Base-by-base conservation (phyloP, 1,140 invertebrate genomes). In the Drosophila nigromelanica region DNA sequence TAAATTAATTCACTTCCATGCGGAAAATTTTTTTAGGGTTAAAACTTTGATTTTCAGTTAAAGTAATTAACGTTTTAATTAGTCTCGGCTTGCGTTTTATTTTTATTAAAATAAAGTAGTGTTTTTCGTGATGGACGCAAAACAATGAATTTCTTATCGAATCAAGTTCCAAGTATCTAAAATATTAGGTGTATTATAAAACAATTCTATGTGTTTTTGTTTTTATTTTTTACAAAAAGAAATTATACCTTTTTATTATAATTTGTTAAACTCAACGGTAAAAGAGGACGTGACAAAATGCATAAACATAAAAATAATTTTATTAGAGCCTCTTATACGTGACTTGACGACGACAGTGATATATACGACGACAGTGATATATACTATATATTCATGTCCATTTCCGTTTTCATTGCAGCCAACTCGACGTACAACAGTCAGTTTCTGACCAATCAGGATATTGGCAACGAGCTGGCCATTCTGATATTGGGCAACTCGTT, bases 381-480 rank as follows among this genome's bases (percentile, higher is more conserved):
- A n/a, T n/a, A n/a, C n/a, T n/a, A n/a, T n/a, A n/a, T n/a, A 45
- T 18, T 62, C 10, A 60, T n/a, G 3, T 1, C 4, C 18, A 0
- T 43, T 43, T 37, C 7, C 15, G 11, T 45, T 33, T 48, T 0
- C 8, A 14, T 39, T 7, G 3, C 47, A 89, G 96, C 96, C 12
- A 97, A 97, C 92, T 94, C 95, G 18, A 96, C 95, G 1, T 95
- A 95, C 92, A 96, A 96, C 86, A 93, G 94, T n/a, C 95, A 95
- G 73, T 93, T 97, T 63, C 91, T 97, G 42, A 94, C 94, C 39
- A 94, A 95, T 69, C 94, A 95, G 43, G 95, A 95, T 68, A 92
- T 95, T 63, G 94, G 94, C 92, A 93, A 92, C 80, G 91, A 94
- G 90, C 92, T 93, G 80, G 93, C 95, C 56, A 92, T 94, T 47